Evolutionary conservation across 2,797 vertebrate genomes (phyloP).

Genomic region (Cryptoprocta ferox): DNA sequence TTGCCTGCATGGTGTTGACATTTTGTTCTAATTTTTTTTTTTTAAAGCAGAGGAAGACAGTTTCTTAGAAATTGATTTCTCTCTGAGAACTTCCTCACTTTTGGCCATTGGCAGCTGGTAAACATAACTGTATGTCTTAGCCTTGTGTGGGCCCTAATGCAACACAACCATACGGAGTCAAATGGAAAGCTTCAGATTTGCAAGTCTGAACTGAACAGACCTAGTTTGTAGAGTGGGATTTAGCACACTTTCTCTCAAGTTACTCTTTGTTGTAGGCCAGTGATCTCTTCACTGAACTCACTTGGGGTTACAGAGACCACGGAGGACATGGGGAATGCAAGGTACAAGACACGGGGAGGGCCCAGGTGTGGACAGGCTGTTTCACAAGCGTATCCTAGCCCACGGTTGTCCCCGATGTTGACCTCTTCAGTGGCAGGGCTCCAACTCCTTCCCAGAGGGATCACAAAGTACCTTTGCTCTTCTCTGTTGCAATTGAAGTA

Average conservation of each 20-base stretch:
- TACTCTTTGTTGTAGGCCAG: neutral
- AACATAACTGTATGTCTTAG: neutral
- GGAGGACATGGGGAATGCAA: neutral
- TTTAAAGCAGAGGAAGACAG: neutral
- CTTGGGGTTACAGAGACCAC: neutral
- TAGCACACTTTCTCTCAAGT: neutral
- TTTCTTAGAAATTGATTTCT: slow-evolving; percentile 30
- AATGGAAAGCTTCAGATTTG: neutral
- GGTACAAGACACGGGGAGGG: neutral
- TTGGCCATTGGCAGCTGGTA: neutral
- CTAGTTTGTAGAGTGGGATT: neutral
- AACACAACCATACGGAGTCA: neutral
- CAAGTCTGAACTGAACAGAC: neutral
- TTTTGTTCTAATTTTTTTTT: slow-evolving; percentile 14
- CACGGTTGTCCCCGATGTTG: neutral
- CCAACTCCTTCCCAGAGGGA: neutral
- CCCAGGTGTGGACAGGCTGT: neutral
- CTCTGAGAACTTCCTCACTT: neutral
- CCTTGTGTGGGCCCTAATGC: neutral
- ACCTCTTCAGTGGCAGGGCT: rapidly evolving
- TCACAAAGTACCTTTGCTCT: neutral
- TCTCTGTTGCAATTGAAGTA: neutral
- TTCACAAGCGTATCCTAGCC: neutral
- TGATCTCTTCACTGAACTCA: neutral
- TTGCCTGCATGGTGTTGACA: neutral